Evolutionary conservation across 2,888 invertebrate species (phyloP).

Genomic region (Tetanocera ferruginea): DNA sequence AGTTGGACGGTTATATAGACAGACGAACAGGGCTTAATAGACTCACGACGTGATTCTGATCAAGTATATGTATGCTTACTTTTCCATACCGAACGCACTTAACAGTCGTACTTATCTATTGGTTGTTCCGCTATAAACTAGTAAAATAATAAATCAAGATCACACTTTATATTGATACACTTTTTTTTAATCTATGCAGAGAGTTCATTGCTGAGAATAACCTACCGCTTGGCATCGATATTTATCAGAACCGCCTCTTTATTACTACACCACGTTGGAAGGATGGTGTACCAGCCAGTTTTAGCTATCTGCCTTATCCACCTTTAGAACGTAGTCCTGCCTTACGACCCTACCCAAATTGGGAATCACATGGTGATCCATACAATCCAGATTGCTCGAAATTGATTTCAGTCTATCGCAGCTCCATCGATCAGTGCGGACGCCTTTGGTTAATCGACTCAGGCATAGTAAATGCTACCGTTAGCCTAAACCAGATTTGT

Average conservation of each 20-base stretch:
- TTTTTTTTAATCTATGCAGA: conserved; percentile 60
- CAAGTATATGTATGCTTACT: too few species aligned
- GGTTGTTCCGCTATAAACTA: too few species aligned
- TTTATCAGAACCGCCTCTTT: conserved; percentile 78
- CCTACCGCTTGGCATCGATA: conserved; percentile 81
- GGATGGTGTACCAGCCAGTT: conserved; percentile 80
- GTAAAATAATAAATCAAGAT: too few species aligned
- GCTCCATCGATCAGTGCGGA: conserved; percentile 81
- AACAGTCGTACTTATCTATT: too few species aligned
- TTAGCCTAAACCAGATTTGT: conserved; percentile 78
- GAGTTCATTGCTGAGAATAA: conserved; percentile 80
- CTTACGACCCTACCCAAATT: conserved; percentile 81
- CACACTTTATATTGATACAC: too few species aligned
- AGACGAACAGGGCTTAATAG: too few species aligned
- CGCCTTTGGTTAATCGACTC: conserved; percentile 86
- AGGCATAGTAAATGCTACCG: conserved; percentile 80
- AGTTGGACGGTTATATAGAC: too few species aligned
- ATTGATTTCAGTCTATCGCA: conserved; percentile 82
- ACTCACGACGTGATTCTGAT: too few species aligned
- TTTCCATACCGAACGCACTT: too few species aligned
- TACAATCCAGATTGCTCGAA: conserved; percentile 74
- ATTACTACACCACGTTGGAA: conserved; percentile 84
- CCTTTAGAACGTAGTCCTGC: conserved; percentile 75
- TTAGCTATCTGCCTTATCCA: conserved; percentile 76
- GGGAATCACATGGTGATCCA: conserved; percentile 71